Conservation (phyloP, 2,888 invertebrate species). For the Malthinus flaveolus region DNA sequence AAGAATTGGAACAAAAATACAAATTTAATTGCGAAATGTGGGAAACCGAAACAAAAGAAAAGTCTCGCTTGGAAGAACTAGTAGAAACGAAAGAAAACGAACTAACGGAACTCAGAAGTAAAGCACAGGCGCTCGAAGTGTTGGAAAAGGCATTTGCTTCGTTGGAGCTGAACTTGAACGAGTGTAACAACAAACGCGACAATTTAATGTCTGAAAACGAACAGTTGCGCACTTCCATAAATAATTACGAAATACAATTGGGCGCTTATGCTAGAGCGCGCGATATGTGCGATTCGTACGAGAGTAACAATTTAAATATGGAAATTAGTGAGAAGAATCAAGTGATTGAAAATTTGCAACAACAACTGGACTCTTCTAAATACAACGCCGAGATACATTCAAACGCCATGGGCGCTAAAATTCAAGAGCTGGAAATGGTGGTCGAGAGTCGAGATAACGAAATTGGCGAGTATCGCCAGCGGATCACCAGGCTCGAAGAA, state of each 20-base stretch:
- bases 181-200: slow-evolving; percentile 44
- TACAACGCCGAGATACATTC: slow-evolving; percentile 51
- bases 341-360: slow-evolving; percentile 48
- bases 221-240: slow-evolving; percentile 31
- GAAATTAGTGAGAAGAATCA: slow-evolving; percentile 35
- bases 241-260: slow-evolving; percentile 33
- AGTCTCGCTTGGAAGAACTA: slow-evolving; percentile 35
- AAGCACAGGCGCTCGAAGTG: slow-evolving; percentile 44
- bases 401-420: slow-evolving; percentile 64
- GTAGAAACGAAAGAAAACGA: slow-evolving; percentile 31
- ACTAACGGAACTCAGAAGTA: slow-evolving; percentile 21
- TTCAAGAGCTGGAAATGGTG: slow-evolving; percentile 74
- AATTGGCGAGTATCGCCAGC: slow-evolving; percentile 64
- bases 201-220: slow-evolving; percentile 27
- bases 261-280: slow-evolving; percentile 27
- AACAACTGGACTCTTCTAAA: slow-evolving; percentile 49
- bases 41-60: slow-evolving; percentile 44
- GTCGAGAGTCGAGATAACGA: slow-evolving; percentile 74
- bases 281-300: slow-evolving; percentile 33
- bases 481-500: slow-evolving; percentile 69
- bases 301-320: slow-evolving; percentile 26
- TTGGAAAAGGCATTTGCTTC: slow-evolving; percentile 53
- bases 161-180: slow-evolving; percentile 9
- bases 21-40: slow-evolving; percentile 45
- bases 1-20: slow-evolving; percentile 65